Evolutionary conservation across 2,113 vertebrate species (phyloP).

Genomic region (Cyanoramphus novaezelandiae): DNA sequence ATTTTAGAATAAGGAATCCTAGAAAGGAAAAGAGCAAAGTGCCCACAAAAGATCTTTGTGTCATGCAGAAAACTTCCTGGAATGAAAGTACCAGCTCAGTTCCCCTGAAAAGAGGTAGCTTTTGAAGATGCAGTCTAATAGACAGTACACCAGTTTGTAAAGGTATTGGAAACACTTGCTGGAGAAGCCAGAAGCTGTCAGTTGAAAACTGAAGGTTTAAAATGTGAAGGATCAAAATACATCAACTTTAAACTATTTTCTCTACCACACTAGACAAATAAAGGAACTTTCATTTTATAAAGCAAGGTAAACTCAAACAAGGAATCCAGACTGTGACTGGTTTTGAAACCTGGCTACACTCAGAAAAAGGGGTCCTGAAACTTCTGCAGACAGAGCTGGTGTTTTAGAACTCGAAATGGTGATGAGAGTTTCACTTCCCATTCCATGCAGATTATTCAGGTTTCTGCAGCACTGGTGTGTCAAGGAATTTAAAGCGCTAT

Average conservation of each 20-base stretch:
- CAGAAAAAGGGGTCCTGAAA: not conserved
- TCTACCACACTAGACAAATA: not conserved
- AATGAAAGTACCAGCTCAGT: not conserved
- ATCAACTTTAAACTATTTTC: not conserved
- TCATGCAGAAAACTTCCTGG: not conserved
- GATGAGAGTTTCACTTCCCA: not conserved
- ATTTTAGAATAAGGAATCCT: conserved; percentile 20
- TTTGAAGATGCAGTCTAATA: not conserved
- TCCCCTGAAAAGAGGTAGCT: not conserved
- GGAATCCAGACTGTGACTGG: not conserved
- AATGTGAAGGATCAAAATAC: conserved; percentile 10
- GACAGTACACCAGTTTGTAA: not conserved
- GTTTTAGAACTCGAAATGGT: not conserved
- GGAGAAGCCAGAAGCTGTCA: not conserved
- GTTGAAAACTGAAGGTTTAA: not conserved
- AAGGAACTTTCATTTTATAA: not conserved
- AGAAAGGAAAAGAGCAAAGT: conserved; percentile 40
- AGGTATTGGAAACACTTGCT: conserved; percentile 10
- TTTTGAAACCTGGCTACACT: not conserved
- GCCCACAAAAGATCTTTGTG: conserved; percentile 43
- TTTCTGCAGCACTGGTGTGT: not conserved
- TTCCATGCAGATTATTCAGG: not conserved
- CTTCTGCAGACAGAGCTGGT: not conserved
- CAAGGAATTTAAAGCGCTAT: not conserved
- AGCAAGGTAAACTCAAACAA: not conserved